Base-by-base conservation (phyloP, 2,888 invertebrate species). In the Lottia scabra region DNA sequence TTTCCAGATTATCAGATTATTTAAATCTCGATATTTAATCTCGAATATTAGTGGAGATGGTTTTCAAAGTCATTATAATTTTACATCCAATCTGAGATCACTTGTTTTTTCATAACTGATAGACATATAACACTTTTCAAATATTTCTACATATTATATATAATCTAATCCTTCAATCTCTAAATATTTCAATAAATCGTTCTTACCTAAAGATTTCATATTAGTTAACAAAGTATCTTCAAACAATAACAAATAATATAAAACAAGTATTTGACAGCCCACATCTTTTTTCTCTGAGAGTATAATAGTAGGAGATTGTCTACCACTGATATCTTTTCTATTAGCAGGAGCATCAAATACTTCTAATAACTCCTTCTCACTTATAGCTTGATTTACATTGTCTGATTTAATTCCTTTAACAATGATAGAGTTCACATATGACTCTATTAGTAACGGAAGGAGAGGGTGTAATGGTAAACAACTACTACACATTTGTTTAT, bases 381-480 rank as follows among this genome's bases (percentile, higher is more conserved):
- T 93, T 74, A 98, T 94, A 0, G 98, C 96, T 86, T 96, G 95
- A 88, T 98, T 98, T 4, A 95, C 94, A 77, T 95, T 94, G 87
- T 97, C 87, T 13, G 84, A 80, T 75, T 88, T 89, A 15, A 85
- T 80, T 65, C 84, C 85, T 62, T 90, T 90, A 27, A 90, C 82
- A 19, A 98, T 93, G 75, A 98, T 94, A 2, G 97, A 97, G 89
- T 95, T 96, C 0, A 98, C 96, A 85, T 96, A 99, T 0, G 96
- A 97, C 90, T 98, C 98, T 0, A 98, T 95, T 43, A 99, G 91
- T 2, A 95, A 94, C 0, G 98, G 97, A 89, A 98, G 92, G 1
- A 97, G 95, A 0, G 97, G 95, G 91, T 99, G 98, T 65, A 99
- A 90, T 0, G 98, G 98, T n/a, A 95, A 93, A 0, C 93, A 93